Conservation (phyloP, 2,888 invertebrate genomes). For the Andrena hattorfiana region DNA sequence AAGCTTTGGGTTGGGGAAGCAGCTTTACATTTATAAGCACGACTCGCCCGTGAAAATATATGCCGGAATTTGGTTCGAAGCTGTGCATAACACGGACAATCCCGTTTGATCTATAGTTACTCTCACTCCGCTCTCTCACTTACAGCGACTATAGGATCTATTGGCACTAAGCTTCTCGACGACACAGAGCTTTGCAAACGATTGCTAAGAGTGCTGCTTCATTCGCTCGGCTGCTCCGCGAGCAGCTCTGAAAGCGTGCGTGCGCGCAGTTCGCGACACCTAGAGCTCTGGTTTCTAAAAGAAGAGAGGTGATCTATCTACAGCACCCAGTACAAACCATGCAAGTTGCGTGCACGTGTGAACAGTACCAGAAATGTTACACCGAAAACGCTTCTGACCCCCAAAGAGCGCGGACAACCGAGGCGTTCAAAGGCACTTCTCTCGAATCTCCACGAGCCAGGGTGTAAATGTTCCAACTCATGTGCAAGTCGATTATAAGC, state of each 20-base stretch:
- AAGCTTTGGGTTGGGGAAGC: neutral
- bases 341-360: slow-evolving; percentile 53
- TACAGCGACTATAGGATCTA: neutral
- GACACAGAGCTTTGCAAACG: neutral
- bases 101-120: neutral
- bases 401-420: neutral
- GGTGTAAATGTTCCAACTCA: neutral
- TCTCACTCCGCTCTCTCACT: neutral
- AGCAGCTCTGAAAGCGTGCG: no score
- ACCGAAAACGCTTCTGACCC: slow-evolving; percentile 22
- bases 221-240: no score
- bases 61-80: neutral
- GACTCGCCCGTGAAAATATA: neutral
- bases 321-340: slow-evolving; percentile 57
- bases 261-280: no score
- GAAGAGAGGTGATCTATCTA: slow-evolving; percentile 36
- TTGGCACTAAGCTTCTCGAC: slow-evolving; percentile 18
- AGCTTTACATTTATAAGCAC: neutral
- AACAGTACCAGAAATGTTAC: slow-evolving; percentile 15
- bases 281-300: neutral
- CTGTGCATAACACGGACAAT: neutral
- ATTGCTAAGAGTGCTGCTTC: neutral
- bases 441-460: neutral
- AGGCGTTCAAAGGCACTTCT: slow-evolving; percentile 40
- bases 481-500: no score